A percentile compares a stretch with the other conserved stretches of the same genome.
Conservation (phyloP, 2,113 vertebrate genomes). For the Neolamprologus toae region DNA sequence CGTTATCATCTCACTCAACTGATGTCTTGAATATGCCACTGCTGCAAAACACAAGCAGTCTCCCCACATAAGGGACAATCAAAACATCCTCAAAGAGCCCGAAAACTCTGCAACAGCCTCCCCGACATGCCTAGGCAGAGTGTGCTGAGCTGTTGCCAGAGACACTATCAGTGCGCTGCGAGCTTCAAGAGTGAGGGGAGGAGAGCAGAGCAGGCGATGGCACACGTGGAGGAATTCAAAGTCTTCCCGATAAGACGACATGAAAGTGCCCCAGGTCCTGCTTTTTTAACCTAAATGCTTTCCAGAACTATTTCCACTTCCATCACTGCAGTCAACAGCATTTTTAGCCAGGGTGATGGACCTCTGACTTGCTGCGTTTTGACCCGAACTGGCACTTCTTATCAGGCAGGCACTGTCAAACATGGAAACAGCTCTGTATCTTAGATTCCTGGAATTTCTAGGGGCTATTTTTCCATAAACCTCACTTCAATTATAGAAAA, state of each 20-base stretch:
- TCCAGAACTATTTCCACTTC: background rate
- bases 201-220: constrained; percentile 36
- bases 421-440: background rate
- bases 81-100: constrained; percentile 37
- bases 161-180: constrained; percentile 42
- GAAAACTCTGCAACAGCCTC: background rate
- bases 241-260: constrained; percentile 47
- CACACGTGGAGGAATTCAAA: constrained; percentile 58
- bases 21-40: constrained; percentile 27
- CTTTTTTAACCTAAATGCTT: constrained; percentile 17
- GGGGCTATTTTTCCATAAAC: background rate
- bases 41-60: constrained; percentile 19
- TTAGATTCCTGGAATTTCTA: constrained; percentile 27
- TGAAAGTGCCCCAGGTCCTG: constrained; percentile 33
- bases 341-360: background rate
- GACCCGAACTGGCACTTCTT: background rate
- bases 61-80: constrained; percentile 19
- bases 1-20: constrained; percentile 12
- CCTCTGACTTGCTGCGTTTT: background rate
- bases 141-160: constrained; percentile 26
- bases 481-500: background rate
- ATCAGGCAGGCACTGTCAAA: background rate
- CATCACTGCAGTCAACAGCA: background rate
- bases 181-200: constrained; percentile 16
- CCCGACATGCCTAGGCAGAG: constrained; percentile 51